Evolutionary conservation across 2,113 vertebrate species (phyloP).

Genomic region (Phasianus colchicus): DNA sequence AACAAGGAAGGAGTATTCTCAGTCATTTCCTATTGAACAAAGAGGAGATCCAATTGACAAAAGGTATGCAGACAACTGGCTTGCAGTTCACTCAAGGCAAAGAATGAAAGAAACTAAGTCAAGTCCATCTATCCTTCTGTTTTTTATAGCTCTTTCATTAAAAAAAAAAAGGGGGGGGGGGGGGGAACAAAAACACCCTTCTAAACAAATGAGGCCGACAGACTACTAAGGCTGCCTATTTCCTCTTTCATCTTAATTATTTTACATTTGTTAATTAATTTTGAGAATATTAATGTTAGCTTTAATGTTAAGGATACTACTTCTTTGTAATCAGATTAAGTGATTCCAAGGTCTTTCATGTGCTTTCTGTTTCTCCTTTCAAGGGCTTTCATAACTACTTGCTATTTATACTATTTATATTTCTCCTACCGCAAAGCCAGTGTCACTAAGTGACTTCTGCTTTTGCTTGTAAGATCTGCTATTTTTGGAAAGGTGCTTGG

Average conservation of each 20-base stretch:
- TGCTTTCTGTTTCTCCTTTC: conserved; percentile 43
- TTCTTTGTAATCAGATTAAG: conserved; percentile 49
- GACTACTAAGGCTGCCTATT: not conserved
- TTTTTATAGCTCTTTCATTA: not conserved
- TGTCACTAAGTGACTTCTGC: conserved; percentile 31
- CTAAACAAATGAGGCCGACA: not conserved
- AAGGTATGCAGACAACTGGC: not conserved
- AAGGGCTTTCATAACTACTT: conserved; percentile 48
- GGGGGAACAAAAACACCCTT: not conserved
- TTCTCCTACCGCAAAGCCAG: conserved; percentile 15
- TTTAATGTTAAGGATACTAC: conserved; percentile 40
- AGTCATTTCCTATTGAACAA: not conserved
- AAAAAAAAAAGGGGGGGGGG: not conserved
- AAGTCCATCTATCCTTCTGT: not conserved
- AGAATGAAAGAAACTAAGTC: not conserved
- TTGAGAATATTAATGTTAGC: conserved; percentile 34
- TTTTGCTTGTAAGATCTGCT: conserved; percentile 8
- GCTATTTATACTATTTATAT: conserved; percentile 52
- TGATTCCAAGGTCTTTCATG: conserved; percentile 54
- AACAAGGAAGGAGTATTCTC: not conserved
- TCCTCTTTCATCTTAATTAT: conserved; percentile 23
- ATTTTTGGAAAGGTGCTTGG: conserved; percentile 16
- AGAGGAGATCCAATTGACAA: not conserved
- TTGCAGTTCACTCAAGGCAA: not conserved
- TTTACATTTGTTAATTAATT: conserved; percentile 58